Conservation (phyloP, 2,797 vertebrate genomes). For the Platalea minor region DNA sequence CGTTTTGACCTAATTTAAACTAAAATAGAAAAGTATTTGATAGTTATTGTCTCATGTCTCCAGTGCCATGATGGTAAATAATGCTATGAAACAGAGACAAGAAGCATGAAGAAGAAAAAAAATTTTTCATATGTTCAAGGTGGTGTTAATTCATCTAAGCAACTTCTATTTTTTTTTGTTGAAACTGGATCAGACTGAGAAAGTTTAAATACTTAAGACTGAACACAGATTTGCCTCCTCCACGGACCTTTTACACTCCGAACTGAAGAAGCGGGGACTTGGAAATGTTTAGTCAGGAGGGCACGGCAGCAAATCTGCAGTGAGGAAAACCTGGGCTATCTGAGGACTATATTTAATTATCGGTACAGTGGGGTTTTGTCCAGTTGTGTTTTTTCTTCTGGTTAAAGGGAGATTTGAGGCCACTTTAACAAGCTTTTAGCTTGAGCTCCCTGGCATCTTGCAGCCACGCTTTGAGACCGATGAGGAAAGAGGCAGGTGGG, state of each 20-base stretch:
- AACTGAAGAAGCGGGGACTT: not conserved
- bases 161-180: not conserved
- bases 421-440: not conserved
- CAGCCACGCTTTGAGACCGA: not conserved
- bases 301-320: not conserved
- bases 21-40: not conserved
- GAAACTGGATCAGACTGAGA: not conserved
- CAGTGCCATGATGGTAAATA: not conserved
- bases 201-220: not conserved
- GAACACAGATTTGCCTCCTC: not conserved
- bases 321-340: not conserved
- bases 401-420: not conserved
- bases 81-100: not conserved
- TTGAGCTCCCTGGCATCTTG: not conserved
- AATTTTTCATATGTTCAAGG: not conserved
- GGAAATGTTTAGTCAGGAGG: not conserved
- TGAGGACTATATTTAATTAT: not conserved
- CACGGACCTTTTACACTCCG: not conserved
- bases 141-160: not conserved
- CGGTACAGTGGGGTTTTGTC: not conserved
- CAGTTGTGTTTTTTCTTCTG: fast-evolving
- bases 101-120: not conserved
- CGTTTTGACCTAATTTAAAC: not conserved
- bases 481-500: not conserved
- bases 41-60: not conserved